Conservation (phyloP, 2,113 vertebrate species). For the Muscicapa adusta region DNA sequence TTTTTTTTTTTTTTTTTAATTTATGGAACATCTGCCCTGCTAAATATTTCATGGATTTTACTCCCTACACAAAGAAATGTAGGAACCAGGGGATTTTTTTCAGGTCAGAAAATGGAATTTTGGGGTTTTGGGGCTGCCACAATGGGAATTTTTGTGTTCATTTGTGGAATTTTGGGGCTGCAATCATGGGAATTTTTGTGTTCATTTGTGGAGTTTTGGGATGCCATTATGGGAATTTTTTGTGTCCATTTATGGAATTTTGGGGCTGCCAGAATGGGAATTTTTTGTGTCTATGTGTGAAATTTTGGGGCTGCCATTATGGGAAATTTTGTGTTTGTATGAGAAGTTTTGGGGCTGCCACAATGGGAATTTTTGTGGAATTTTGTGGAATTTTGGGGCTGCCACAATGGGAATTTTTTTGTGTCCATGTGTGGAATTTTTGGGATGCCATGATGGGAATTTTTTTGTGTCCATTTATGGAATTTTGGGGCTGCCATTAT, state of each 20-base stretch:
- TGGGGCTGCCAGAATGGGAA: rapidly evolving
- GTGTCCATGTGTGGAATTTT: rapidly evolving
- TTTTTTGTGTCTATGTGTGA: rapidly evolving
- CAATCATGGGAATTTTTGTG: rapidly evolving
- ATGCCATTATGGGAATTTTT: rapidly evolving
- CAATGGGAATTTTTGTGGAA: rapidly evolving
- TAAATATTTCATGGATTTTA: background rate
- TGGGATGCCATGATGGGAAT: too few relatives aligned
- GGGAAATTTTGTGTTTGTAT: background rate
- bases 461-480: background rate
- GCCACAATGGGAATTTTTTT: too few relatives aligned
- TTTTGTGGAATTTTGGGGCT: rapidly evolving
- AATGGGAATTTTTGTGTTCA: rapidly evolving
- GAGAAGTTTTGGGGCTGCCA: background rate
- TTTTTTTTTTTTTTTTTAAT: background rate
- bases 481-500: rapidly evolving
- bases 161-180: too few relatives aligned
- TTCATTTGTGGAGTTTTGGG: rapidly evolving
- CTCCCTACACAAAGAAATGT: background rate
- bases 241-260: rapidly evolving
- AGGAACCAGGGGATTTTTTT: background rate
- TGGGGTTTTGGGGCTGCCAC: background rate
- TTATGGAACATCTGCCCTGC: background rate
- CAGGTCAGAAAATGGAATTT: background rate
- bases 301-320: rapidly evolving